Percentiles rank a stretch among this genome's conserved stretches.
phyloP scores from a whole-genome alignment of 1,140 invertebrate genomes.

The Drosophila cardini region DNA sequence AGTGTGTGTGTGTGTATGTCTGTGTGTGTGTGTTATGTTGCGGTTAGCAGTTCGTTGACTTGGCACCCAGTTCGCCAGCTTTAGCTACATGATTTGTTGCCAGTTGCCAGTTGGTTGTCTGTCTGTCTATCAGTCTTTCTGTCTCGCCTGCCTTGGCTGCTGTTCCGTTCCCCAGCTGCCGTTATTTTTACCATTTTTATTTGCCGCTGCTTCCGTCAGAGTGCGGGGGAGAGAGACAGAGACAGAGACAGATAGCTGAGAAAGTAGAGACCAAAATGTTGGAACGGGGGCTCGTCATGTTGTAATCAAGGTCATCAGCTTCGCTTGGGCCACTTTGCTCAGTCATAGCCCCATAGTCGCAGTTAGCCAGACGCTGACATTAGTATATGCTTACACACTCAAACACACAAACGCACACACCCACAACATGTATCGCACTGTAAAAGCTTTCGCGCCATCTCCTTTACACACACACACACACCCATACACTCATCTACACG shows the following conservation, averaged over 20 bases:
- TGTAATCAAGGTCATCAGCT: constrained; percentile 81
- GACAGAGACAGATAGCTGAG: background rate
- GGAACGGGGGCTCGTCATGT: constrained; percentile 50
- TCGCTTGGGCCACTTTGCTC: constrained; percentile 64
- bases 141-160: constrained; percentile 1
- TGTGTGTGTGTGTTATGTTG: constrained; percentile 56
- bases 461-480: constrained; percentile 35
- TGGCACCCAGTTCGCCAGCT: constrained; percentile 68
- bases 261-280: background rate
- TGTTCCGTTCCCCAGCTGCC: constrained; percentile 49
- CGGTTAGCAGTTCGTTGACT: constrained; percentile 80
- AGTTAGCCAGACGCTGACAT: constrained; percentile 80
- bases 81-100: constrained; percentile 70
- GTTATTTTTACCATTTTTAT: constrained; percentile 78
- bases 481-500: constrained; percentile 23
- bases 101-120: constrained; percentile 44
- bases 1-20: constrained; percentile 4
- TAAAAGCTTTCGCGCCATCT: constrained; percentile 72
- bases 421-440: constrained; percentile 31
- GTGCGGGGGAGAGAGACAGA: background rate
- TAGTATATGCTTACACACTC: constrained; percentile 63
- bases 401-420: constrained; percentile 8
- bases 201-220: constrained; percentile 55
- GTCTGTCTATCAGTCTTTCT: no score
- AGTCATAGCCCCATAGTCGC: constrained; percentile 68